A percentile compares a stretch with the other conserved stretches of the same genome.
phyloP scores from a whole-genome alignment of 2,113 vertebrate species.

The Galemys pyrenaicus region DNA sequence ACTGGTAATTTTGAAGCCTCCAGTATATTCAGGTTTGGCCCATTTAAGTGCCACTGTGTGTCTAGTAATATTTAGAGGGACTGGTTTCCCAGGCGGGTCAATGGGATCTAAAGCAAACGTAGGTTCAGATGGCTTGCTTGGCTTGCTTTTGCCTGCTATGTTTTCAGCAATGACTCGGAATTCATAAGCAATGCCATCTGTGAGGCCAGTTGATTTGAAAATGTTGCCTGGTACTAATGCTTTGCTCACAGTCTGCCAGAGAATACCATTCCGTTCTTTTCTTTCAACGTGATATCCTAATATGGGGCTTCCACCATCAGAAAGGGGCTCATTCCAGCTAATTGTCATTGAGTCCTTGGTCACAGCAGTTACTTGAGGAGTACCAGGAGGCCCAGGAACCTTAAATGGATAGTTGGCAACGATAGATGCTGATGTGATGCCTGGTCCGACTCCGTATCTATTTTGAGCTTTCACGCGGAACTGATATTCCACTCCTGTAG shows the following conservation, averaged over 20 bases:
- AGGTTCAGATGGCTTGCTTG: conserved; percentile 96
- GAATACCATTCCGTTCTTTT: conserved; percentile 96
- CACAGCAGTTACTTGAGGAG: conserved; percentile 93
- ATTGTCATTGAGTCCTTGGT: conserved; percentile 97
- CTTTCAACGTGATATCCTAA: conserved; percentile 97
- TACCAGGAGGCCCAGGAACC: conserved; percentile 96
- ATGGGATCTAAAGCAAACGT: conserved; percentile 95
- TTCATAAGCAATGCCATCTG: conserved; percentile 96
- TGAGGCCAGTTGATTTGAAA: conserved; percentile 95
- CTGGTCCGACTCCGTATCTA: conserved; percentile 94
- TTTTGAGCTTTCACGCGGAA: conserved; percentile 98
- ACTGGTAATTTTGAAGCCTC: conserved; percentile 98
- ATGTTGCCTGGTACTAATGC: conserved; percentile 93
- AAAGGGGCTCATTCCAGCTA: conserved; percentile 97
- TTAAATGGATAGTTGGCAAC: conserved; percentile 97
- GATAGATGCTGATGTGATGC: conserved; percentile 92
- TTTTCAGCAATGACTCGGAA: conserved; percentile 98
- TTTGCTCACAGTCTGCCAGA: conserved; percentile 96
- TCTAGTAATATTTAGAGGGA: conserved; percentile 93
- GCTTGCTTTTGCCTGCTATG: conserved; percentile 96
- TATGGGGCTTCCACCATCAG: conserved; percentile 96
- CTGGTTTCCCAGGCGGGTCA: conserved; percentile 95
- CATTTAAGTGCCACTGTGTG: conserved; percentile 95
- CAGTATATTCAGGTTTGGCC: conserved; percentile 97
- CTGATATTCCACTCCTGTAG: conserved; percentile 95